Evolutionary conservation across 2,797 vertebrate genomes (phyloP).

Genomic region (Danio kyathit): DNA sequence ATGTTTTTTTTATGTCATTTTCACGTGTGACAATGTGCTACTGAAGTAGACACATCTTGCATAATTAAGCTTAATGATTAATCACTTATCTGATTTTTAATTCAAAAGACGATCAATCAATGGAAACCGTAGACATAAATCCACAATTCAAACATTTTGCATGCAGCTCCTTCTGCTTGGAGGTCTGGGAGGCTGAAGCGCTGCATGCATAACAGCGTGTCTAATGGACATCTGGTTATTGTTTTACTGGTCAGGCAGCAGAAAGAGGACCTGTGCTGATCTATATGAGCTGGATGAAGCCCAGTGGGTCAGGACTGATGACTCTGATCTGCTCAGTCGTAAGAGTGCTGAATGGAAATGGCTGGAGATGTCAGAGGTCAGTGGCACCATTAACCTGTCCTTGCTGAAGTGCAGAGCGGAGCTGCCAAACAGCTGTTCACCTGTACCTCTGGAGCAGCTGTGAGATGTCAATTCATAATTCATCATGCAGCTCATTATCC

Average conservation of each 20-base stretch:
- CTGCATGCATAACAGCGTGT: conserved; percentile 20
- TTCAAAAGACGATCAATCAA: too few species aligned
- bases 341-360: conserved; percentile 41
- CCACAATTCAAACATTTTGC: not conserved
- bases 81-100: too few species aligned
- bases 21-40: too few species aligned
- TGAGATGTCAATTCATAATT: conserved; percentile 11
- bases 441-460: not conserved
- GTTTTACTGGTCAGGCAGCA: conserved; percentile 33
- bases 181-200: not conserved
- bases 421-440: conserved; percentile 55
- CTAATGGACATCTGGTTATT: conserved; percentile 33
- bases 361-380: conserved; percentile 49
- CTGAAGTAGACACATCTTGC: too few species aligned
- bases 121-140: too few species aligned
- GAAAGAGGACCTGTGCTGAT: not conserved
- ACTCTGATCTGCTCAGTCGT: conserved; percentile 40
- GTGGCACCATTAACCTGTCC: conserved; percentile 65
- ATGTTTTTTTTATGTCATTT: too few species aligned
- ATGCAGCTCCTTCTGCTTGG: not conserved
- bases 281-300: conserved; percentile 18
- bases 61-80: too few species aligned
- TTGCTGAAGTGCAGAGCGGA: conserved; percentile 36
- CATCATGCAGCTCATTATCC: conserved; percentile 18
- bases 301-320: conserved; percentile 28